Evolutionary conservation across 2,797 vertebrate genomes (phyloP), one percentile per base, ranked within the genome.

Genomic region (Typhlichthys subterraneus): DNA sequence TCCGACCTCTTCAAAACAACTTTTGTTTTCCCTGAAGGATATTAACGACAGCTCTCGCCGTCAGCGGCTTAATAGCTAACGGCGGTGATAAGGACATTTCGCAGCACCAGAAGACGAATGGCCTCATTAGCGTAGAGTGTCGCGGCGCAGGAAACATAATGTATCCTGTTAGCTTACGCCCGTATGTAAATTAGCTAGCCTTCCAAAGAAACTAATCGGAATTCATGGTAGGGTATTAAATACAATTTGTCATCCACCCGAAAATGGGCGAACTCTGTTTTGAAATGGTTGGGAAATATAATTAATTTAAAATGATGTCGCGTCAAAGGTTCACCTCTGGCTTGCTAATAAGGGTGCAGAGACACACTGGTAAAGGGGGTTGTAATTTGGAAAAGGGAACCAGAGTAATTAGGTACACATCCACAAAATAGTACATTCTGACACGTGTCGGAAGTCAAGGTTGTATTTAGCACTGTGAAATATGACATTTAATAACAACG

Each of bases 41-140:
- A 84, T 84, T 79, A 80, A 88, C 81, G 80, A 73, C 79, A 71
- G 75, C 57, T 59, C 70, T 67, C 75, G 74, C 55, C 59, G 63
- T 78, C 77, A 65, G 61, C 74, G 73, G 78, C 69, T 74, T 79
- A 81, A 81, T 68, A 77, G 76, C 77, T 85, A 82, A 82, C 65
- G 23, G 81, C 82, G 78, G 76, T 77, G 73, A 88, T 82, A 87
- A 84, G 73, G 72, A 72, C 64, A 69, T 86, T 80, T 87, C 77
- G 56, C 57, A 72, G 77, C 65, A 69, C 77, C 61, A 76, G 69
- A 87, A 86, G 87, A 90, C 77, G 87, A 88, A 88, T 85, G 69
- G 80, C 75, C 85, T 87, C 88, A 85, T 88, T 87, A 89, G 82
- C 64, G 51, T 47, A 46, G 64, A 86, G 73, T 75, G 79, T 62